Percentiles rank a stretch among this genome's conserved stretches.
Conservation (phyloP, 2,888 invertebrate species). For the Ophonus ardosiacus region DNA sequence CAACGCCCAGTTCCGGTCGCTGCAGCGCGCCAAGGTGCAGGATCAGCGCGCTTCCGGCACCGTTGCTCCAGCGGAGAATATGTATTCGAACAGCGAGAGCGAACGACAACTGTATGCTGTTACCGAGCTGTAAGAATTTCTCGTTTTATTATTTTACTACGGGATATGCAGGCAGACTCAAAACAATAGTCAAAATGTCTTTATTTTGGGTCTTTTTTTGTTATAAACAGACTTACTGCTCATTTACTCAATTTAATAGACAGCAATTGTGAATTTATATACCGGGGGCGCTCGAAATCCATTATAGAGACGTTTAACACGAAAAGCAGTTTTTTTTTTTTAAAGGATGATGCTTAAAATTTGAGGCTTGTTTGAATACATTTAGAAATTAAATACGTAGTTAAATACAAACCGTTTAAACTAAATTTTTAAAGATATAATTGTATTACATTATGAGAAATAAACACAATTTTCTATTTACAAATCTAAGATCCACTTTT, state of each 20-base stretch:
- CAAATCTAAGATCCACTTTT: too few species aligned
- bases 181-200: conserved; percentile 55
- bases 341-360: too few species aligned
- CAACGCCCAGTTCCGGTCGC: conserved; percentile 75
- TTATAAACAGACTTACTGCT: conserved; percentile 23
- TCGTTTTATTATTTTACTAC: conserved; percentile 47
- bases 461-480: too few species aligned
- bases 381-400: too few species aligned
- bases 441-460: too few species aligned
- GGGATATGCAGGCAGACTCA: conserved; percentile 61
- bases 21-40: conserved; percentile 76
- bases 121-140: conserved; percentile 80
- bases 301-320: too few species aligned
- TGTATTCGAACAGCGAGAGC: conserved; percentile 75
- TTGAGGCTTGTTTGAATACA: too few species aligned
- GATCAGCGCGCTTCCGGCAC: conserved; percentile 69
- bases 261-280: too few species aligned
- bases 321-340: too few species aligned
- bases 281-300: too few species aligned
- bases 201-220: conserved; percentile 31
- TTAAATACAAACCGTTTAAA: too few species aligned
- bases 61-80: conserved; percentile 72
- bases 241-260: background rate
- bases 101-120: conserved; percentile 83
- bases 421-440: too few species aligned